Percentiles rank a stretch among this genome's conserved stretches.
phyloP scores from a whole-genome alignment of 2,797 vertebrate genomes.

The Gouania willdenowi region DNA sequence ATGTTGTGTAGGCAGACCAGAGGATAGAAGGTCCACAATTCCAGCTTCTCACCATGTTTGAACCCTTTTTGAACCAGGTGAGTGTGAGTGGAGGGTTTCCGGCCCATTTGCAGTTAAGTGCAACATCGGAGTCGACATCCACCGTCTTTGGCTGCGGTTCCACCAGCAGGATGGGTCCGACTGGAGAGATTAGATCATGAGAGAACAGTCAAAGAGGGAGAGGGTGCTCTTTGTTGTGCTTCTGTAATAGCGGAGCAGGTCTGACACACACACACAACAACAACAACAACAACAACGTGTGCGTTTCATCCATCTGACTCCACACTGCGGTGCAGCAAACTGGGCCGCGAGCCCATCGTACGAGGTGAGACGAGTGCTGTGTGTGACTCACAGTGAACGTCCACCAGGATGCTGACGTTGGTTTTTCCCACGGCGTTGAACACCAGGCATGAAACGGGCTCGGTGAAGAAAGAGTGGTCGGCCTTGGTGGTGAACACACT shows the following conservation, averaged over 20 bases:
- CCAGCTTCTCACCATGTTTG: slow-evolving; percentile 84
- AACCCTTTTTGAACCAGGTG: slow-evolving; percentile 96
- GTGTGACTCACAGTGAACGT: slow-evolving; percentile 90
- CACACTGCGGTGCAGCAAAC: slow-evolving; percentile 9
- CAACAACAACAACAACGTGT: no score
- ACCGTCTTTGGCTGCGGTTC: slow-evolving; percentile 91
- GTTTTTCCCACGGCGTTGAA: slow-evolving; percentile 93
- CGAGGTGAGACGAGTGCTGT: slow-evolving; percentile 1
- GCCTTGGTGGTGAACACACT: slow-evolving; percentile 90
- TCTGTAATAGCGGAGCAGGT: slow-evolving; percentile 10
- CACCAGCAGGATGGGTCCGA: slow-evolving; percentile 88
- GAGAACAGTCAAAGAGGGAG: neutral
- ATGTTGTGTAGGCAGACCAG: no score
- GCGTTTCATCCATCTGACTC: slow-evolving; percentile 20
- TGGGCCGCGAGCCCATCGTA: neutral
- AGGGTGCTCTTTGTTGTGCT: slow-evolving; percentile 7
- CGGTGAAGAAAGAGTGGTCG: slow-evolving; percentile 94
- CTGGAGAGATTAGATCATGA: slow-evolving; percentile 72
- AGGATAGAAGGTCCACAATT: no score
- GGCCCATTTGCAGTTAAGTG: slow-evolving; percentile 91
- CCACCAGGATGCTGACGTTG: slow-evolving; percentile 94
- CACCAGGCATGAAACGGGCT: slow-evolving; percentile 94
- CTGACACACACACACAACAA: slow-evolving; percentile 11
- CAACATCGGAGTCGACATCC: slow-evolving; percentile 88
- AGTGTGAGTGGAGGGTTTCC: slow-evolving; percentile 94